Evolutionary conservation across 2,888 invertebrate genomes (phyloP).

Genomic region (Lissocephala sabroskyi): DNA sequence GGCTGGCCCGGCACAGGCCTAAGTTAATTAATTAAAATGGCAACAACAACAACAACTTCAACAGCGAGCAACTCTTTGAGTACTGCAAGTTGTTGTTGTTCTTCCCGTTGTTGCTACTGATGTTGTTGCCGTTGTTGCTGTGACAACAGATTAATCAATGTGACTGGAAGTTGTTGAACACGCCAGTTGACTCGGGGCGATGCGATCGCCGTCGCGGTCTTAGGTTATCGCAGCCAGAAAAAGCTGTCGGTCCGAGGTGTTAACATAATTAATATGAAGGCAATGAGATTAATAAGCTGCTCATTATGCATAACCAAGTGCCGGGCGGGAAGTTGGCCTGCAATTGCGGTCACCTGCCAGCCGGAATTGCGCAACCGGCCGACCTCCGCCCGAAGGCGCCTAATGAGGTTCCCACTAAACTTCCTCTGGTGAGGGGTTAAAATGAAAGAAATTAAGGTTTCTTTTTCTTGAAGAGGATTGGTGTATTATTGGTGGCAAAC

Average conservation of each 20-base stretch:
- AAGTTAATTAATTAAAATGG: conserved; percentile 44
- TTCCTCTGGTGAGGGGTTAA: too few relatives aligned
- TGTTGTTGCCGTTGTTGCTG: conserved; percentile 27
- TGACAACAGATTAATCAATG: conserved; percentile 57
- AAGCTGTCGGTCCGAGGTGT: conserved; percentile 51
- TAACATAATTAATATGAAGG: conserved; percentile 59
- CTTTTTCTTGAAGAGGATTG: too few relatives aligned
- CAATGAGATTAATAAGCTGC: too few relatives aligned
- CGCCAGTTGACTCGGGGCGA: neutral
- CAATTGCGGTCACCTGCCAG: too few relatives aligned
- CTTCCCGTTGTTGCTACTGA: conserved; percentile 29
- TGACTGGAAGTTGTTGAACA: neutral
- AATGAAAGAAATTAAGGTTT: too few relatives aligned
- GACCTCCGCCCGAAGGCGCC: too few relatives aligned
- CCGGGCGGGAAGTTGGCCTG: too few relatives aligned
- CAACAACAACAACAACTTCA: conserved; percentile 15
- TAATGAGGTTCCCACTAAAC: too few relatives aligned
- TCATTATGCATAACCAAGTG: too few relatives aligned
- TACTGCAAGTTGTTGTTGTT: conserved; percentile 30
- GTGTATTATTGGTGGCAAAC: too few relatives aligned
- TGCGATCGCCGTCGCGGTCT: too few relatives aligned
- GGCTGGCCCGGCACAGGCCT: conserved; percentile 14
- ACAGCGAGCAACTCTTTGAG: conserved; percentile 5
- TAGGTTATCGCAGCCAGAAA: conserved; percentile 2
- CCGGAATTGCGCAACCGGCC: too few relatives aligned